These are phyloP conservation scores for Cheilosia urbana DNA, from an alignment of 2,888 invertebrate genomes.

Conservation along the genomic window DNA sequence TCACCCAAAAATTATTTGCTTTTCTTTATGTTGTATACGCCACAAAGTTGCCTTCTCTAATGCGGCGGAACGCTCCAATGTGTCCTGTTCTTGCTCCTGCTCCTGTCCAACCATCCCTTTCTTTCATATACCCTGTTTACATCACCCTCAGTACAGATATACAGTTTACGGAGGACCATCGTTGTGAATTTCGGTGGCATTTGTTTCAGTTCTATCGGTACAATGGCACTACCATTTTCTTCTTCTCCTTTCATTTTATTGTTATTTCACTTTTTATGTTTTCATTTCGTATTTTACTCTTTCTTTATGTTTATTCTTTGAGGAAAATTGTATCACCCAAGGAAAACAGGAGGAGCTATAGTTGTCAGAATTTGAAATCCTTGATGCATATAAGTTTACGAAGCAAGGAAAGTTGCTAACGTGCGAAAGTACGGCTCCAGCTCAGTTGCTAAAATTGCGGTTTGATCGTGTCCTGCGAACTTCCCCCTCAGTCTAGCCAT, in stretches of 20 bases:
- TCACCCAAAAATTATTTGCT: constrained; percentile 27
- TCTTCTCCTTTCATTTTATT: constrained; percentile 56
- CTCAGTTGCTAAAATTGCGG: too few species aligned
- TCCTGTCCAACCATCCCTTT: constrained; percentile 28
- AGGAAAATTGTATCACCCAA: constrained; percentile 52
- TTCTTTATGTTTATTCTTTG: constrained; percentile 42
- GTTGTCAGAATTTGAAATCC: constrained; percentile 48
- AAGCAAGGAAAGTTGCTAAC: constrained; percentile 52
- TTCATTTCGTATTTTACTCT: constrained; percentile 57
- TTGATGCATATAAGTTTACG: constrained; percentile 69
- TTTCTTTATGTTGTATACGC: constrained; percentile 36
- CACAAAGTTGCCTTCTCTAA: constrained; percentile 66
- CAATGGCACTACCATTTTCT: constrained; percentile 61
- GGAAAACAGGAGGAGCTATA: background rate
- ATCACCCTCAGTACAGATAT: background rate
- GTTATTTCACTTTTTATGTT: constrained; percentile 71
- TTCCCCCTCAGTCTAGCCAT: too few species aligned
- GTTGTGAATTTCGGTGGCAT: constrained; percentile 46
- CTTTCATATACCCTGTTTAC: background rate
- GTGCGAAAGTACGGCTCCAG: constrained; percentile 7
- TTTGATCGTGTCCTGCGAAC: too few species aligned
- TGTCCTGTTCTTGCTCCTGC: constrained; percentile 23
- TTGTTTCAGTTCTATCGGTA: constrained; percentile 56
- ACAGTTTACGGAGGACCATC: constrained; percentile 4
- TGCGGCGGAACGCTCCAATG: constrained; percentile 65